Evolutionary conservation across 2,797 vertebrate genomes (phyloP), one percentile per base, ranked within the genome.

Genomic region (Gymnothorax javanicus): DNA sequence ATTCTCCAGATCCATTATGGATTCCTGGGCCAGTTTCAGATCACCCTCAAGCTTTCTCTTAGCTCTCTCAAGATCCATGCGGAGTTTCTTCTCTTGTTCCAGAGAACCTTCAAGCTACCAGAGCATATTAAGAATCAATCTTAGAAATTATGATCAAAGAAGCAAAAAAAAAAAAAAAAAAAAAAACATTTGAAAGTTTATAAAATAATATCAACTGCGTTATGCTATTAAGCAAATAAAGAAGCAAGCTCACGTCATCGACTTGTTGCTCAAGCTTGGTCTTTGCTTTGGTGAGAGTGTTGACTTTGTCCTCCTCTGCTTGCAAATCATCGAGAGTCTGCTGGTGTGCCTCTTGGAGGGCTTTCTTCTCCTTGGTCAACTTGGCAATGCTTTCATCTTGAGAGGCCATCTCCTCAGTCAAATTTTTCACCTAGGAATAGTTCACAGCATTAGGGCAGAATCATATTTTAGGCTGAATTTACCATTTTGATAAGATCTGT

Each of bases 221-320:
- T 50, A 3, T 17, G 5, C 0, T 43, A 50, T 50, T 33, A 75
- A 15, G 17, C 71, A 75, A n/a, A 73, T 9, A 33, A 27, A 73
- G 43, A 64, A 13, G 2, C 71, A 75, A 75, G 82, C 96, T 95
- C 67, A 97, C 97, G 89, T 97, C 96, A 84, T 98, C 97, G 75
- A 97, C 95, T 95, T 97, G 93, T 95, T 97, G 92, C 93, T 97
- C 97, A 87, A 97, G 93, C 90, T 97, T 98, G 87, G n/a, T 87
- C 8, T 97, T 97, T 7, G 96, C 93, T 91, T 97, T 97, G 2
- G 93, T 96, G 92, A 97, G 91, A 90, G 90, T 87, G 86, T 97
- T 97, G 94, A 96, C 95, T 96, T 98, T 98, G 94, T 98, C 97
- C 89, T 97, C 96, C 88, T 97, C 97, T 93, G 95, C 97, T 92